Base-by-base conservation (phyloP, 2,888 invertebrate species). In the Acronicta alni region DNA sequence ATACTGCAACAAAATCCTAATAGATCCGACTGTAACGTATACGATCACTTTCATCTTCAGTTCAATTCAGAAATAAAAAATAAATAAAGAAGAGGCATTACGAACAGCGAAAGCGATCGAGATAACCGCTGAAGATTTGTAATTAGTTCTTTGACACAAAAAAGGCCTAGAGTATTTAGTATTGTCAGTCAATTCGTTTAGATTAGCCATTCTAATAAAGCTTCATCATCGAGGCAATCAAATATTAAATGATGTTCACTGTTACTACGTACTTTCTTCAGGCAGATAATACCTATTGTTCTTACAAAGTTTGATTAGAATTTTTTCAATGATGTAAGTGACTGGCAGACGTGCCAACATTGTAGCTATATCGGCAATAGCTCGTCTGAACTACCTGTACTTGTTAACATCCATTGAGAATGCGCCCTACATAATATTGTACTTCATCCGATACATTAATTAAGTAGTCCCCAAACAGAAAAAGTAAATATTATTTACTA, bases 31-130 rank as follows among this genome's bases (percentile, higher is more conserved):
- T 51, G 66, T 64, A 74, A 67, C 57, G 42, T 75, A 53, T 64
- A 57, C 58, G 56, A 61, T 63, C 65, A 77, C 77, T 78, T 78
- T 79, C 77, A 77, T 75, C 68, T 77, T 77, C 72, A 67, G 69
- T 70, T 54, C 32, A 45, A 59, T 62, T 58, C 20, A 59, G n/a
- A 69, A 65, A 68, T 62, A 67, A 62, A 64, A 70, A 48, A 69
- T 41, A 45, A 37, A 53, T 16, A 44, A 69, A 48, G 17, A 56
- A 47, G 23, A 57, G 30, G 48, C 14, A 37, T 44, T 43, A 46
- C 49, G 43, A 48, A 60, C 54, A 68, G 77, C 79, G 74, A 77
- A 77, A 79, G 77, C 68, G 61, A 64, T 67, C 60, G 72, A 74
- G 74, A 75, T 75, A 70, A 61, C 76, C 30, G 41, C 51, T 57